Evolutionary conservation across 2,888 invertebrate species (phyloP).

Genomic region (Microctonus aethiopoides): DNA sequence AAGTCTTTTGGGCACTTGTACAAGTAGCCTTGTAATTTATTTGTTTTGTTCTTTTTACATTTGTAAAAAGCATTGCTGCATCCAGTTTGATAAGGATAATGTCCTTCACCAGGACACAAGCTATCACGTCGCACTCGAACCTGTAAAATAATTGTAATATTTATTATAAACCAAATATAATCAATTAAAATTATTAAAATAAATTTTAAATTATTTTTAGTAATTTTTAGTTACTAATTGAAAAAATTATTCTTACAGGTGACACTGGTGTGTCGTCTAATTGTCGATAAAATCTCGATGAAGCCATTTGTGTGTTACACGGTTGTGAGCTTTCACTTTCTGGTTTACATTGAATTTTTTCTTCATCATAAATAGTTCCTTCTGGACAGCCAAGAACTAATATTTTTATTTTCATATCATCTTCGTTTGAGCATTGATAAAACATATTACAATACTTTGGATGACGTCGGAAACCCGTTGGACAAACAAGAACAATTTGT

Average conservation of each 20-base stretch:
- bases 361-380: slow-evolving; percentile 80
- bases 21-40: slow-evolving; percentile 75
- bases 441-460: slow-evolving; percentile 86
- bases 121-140: slow-evolving; percentile 71
- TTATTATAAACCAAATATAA: neutral
- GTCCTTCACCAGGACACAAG: slow-evolving; percentile 77
- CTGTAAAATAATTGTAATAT: slow-evolving; percentile 71
- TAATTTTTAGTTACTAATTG: too few species aligned
- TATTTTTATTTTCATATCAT: slow-evolving; percentile 78
- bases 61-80: slow-evolving; percentile 81
- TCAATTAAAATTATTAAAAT: neutral
- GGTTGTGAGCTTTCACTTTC: slow-evolving; percentile 71
- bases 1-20: slow-evolving; percentile 83
- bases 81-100: slow-evolving; percentile 76
- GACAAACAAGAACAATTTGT: slow-evolving; percentile 80
- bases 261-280: slow-evolving; percentile 69
- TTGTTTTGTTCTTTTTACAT: slow-evolving; percentile 71
- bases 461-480: slow-evolving; percentile 83
- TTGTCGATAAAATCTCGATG: slow-evolving; percentile 70
- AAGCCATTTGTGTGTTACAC: slow-evolving; percentile 72
- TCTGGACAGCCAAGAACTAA: slow-evolving; percentile 82
- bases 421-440: slow-evolving; percentile 82
- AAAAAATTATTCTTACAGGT: slow-evolving; percentile 75
- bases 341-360: slow-evolving; percentile 77
- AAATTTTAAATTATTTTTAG: too few species aligned